Conservation (phyloP, 2,888 invertebrate genomes). For the Pegoplata infirma region DNA sequence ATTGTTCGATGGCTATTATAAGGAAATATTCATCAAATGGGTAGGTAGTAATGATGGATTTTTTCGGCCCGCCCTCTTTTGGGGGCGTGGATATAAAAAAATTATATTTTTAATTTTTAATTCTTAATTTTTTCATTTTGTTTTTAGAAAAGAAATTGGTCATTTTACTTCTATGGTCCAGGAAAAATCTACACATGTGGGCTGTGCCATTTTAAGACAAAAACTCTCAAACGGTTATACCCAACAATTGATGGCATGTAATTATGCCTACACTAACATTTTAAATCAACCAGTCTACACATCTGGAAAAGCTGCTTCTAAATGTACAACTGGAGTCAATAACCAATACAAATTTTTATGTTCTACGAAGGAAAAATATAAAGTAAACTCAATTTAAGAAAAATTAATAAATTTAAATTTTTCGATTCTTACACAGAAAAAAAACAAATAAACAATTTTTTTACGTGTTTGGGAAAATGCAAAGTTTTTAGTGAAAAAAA, state of each 20-base stretch:
- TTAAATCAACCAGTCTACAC: slow-evolving; percentile 66
- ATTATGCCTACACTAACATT: slow-evolving; percentile 67
- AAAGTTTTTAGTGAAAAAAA: too few relatives aligned
- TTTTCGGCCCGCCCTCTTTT: too few relatives aligned
- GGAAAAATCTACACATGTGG: slow-evolving; percentile 68
- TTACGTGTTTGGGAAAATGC: too few relatives aligned
- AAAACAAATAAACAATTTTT: too few relatives aligned
- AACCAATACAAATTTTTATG: slow-evolving; percentile 62
- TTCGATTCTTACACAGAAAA: too few relatives aligned
- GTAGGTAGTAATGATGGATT: too few relatives aligned
- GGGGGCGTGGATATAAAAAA: too few relatives aligned
- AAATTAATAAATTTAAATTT: too few relatives aligned
- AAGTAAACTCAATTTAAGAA: too few relatives aligned
- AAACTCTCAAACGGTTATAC: slow-evolving; percentile 43
- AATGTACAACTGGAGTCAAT: slow-evolving; percentile 64
- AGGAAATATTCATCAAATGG: neutral
- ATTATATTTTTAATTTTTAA: too few relatives aligned
- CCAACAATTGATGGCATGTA: slow-evolving; percentile 69
- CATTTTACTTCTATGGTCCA: slow-evolving; percentile 70
- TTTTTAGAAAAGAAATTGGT: neutral
- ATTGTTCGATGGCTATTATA: neutral
- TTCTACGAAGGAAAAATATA: slow-evolving; percentile 45
- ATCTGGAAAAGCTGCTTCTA: slow-evolving; percentile 51
- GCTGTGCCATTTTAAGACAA: slow-evolving; percentile 65
- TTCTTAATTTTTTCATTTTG: too few relatives aligned